Percentiles rank a stretch among this genome's conserved stretches.
phyloP scores from a whole-genome alignment of 2,113 vertebrate species.

The Crotalus helleri region DNA sequence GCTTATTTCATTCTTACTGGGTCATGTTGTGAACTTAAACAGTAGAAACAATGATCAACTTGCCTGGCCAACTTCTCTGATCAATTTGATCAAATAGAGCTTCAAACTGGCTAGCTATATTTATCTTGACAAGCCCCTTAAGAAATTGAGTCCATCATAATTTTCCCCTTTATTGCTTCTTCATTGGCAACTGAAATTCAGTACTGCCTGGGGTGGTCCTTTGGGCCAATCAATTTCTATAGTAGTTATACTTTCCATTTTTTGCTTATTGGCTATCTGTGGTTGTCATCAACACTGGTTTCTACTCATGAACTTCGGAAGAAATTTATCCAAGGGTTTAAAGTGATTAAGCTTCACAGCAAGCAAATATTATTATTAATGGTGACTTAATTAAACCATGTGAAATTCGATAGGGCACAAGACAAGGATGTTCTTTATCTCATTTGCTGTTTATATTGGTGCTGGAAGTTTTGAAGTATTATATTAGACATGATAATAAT shows the following conservation, averaged over 20 bases:
- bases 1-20: neutral
- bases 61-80: neutral
- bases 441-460: neutral
- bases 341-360: neutral
- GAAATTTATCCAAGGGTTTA: neutral
- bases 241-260: neutral
- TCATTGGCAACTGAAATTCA: neutral
- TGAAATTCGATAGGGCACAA: neutral
- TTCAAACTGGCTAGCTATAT: neutral
- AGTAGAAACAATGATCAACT: neutral
- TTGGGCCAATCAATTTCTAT: neutral
- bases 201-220: neutral
- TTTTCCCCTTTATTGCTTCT: neutral
- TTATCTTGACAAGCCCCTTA: neutral
- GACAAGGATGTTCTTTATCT: neutral
- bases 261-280: neutral
- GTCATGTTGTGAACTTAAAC: neutral
- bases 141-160: neutral
- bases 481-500: neutral
- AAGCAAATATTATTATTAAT: neutral
- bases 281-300: neutral
- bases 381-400: neutral
- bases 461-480: neutral
- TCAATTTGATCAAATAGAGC: neutral
- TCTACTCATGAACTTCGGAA: neutral